phyloP scores from a whole-genome alignment of 2,888 invertebrate genomes.

The Oxystoma pomonae region DNA sequence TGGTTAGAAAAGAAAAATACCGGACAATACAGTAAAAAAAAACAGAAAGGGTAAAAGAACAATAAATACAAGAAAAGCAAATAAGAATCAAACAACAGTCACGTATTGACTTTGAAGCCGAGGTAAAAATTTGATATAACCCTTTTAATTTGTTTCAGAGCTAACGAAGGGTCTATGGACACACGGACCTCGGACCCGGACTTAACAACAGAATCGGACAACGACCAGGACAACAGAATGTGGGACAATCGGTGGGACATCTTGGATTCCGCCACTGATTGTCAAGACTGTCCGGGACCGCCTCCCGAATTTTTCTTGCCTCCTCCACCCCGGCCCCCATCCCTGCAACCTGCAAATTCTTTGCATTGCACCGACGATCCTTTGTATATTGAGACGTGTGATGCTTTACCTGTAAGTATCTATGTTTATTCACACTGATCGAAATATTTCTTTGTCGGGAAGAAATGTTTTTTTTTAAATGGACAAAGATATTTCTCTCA shows the following conservation, averaged over 20 bases:
- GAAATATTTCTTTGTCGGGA: too few relatives aligned
- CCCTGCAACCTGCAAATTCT: slow-evolving; percentile 60
- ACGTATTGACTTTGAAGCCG: too few relatives aligned
- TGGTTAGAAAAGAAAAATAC: too few relatives aligned
- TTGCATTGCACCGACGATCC: slow-evolving; percentile 69
- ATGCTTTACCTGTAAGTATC: slow-evolving; percentile 73
- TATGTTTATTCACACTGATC: not conserved
- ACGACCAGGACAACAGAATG: not conserved
- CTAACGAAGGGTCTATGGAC: slow-evolving; percentile 39
- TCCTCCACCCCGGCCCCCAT: slow-evolving; percentile 70
- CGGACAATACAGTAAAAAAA: too few relatives aligned
- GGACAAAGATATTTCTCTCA: too few relatives aligned
- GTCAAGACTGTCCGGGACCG: slow-evolving; percentile 74
- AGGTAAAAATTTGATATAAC: too few relatives aligned
- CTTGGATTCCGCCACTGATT: slow-evolving; percentile 64
- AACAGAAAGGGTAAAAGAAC: too few relatives aligned
- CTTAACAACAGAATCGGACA: not conserved
- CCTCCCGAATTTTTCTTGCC: slow-evolving; percentile 72
- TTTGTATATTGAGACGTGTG: slow-evolving; percentile 69
- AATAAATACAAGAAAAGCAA: too few relatives aligned
- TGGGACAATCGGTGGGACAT: slow-evolving; percentile 40
- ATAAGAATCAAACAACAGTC: too few relatives aligned
- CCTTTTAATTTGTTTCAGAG: slow-evolving; percentile 25
- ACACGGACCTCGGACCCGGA: not conserved
- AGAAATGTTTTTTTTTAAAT: too few relatives aligned